A percentile compares a stretch with the other conserved stretches of the same genome.
Conservation (phyloP, 2,113 vertebrate genomes). For the Callopanchax toddi region DNA sequence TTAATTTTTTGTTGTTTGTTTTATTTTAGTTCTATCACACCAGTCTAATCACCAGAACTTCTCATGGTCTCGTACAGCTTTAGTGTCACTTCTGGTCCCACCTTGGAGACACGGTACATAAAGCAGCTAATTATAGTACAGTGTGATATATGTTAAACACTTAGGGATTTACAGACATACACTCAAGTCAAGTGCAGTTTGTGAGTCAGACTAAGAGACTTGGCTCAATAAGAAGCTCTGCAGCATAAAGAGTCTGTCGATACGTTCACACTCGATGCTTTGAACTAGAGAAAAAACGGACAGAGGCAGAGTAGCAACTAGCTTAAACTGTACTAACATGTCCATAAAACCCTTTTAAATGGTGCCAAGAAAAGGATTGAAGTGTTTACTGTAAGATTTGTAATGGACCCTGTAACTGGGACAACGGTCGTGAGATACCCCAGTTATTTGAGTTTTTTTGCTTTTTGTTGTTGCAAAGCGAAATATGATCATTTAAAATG, state of each 20-base stretch:
- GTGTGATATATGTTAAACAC: neutral
- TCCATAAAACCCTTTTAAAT: slow-evolving; percentile 35
- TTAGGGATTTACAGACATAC: neutral
- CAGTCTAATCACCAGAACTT: too few species aligned
- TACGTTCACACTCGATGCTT: slow-evolving; percentile 23
- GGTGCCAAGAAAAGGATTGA: neutral
- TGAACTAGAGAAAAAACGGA: neutral
- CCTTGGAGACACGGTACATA: neutral
- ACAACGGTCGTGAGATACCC: slow-evolving; percentile 7
- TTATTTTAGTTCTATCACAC: too few species aligned
- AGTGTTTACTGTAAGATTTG: neutral
- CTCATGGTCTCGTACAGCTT: too few species aligned
- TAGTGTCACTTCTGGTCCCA: neutral
- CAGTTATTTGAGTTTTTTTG: slow-evolving; percentile 12
- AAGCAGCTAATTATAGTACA: neutral
- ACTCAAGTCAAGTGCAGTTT: slow-evolving; percentile 2
- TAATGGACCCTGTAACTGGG: slow-evolving; percentile 27
- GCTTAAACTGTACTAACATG: neutral
- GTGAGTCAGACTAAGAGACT: slow-evolving; percentile 15
- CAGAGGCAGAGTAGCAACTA: slow-evolving; percentile 17
- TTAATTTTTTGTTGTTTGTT: too few species aligned
- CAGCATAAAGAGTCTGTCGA: slow-evolving; percentile 45
- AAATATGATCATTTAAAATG: slow-evolving; percentile 45
- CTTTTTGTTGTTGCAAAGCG: slow-evolving; percentile 38
- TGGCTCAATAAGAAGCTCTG: slow-evolving; percentile 45